phyloP scores from a whole-genome alignment of 1,140 invertebrate genomes.

The Centruroides sculpturatus region DNA sequence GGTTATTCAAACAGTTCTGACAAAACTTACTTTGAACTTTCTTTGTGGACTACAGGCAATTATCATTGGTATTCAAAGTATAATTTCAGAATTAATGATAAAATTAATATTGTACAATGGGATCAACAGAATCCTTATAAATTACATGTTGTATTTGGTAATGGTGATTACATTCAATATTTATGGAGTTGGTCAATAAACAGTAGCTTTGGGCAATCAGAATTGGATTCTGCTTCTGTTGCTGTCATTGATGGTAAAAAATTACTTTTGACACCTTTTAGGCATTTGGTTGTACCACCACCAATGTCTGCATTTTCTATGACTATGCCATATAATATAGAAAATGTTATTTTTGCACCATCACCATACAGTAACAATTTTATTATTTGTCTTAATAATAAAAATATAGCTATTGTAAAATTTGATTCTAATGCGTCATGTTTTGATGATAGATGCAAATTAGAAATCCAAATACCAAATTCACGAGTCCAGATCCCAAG shows the following conservation, averaged over 20 bases:
- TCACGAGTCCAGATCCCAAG: too few relatives aligned
- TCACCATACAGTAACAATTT: not conserved
- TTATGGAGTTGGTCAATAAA: slow-evolving; percentile 45
- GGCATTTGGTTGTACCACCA: slow-evolving; percentile 56
- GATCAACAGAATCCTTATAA: slow-evolving; percentile 40
- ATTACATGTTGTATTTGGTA: slow-evolving; percentile 41
- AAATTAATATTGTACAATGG: slow-evolving; percentile 39
- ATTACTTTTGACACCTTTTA: slow-evolving; percentile 55
- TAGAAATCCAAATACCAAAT: too few relatives aligned
- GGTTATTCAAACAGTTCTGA: not conserved
- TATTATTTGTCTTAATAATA: too few relatives aligned
- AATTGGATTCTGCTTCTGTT: slow-evolving; percentile 42
- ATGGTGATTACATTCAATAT: slow-evolving; percentile 40
- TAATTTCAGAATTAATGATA: slow-evolving; percentile 34
- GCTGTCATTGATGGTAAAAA: slow-evolving; percentile 62
- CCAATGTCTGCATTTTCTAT: slow-evolving; percentile 57
- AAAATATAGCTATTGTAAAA: too few relatives aligned
- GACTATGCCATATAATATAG: slow-evolving; percentile 23
- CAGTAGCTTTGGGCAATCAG: slow-evolving; percentile 34
- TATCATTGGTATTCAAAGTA: slow-evolving; percentile 87
- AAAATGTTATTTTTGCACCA: slow-evolving; percentile 7
- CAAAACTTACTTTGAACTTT: slow-evolving; percentile 30
- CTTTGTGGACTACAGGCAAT: slow-evolving; percentile 68
- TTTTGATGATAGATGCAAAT: too few relatives aligned
- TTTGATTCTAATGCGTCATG: too few relatives aligned